Evolutionary conservation across 2,888 invertebrate species (phyloP), one percentile per base, ranked within the genome.

Genomic region (Corbicula japonica): DNA sequence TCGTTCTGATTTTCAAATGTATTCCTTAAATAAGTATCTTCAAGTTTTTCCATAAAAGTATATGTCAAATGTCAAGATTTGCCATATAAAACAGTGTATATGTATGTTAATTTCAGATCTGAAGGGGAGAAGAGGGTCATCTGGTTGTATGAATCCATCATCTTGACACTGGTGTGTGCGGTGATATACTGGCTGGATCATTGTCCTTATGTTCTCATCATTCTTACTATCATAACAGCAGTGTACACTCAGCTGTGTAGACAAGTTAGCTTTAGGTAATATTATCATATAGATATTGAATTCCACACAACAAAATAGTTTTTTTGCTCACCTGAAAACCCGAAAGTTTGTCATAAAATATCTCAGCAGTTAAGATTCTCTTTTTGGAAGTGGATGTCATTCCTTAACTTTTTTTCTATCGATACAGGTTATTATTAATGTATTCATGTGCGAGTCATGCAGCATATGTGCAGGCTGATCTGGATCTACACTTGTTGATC

Each of bases 111-210:
- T 88, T 89, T 56, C 85, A 92, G 92, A 48, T 86, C 76, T 81
- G 87, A 87, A 68, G 73, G 76, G n/a, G 90, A 91, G 80, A 91
- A 91, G 75, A 83, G 85, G 41, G 83, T 66, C 21, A 90, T 92
- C 28, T 92, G 92, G 92, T 72, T 91, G 63, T 87, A 76, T 62
- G 92, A 92, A 75, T 87, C 90, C 2, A 52, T 84, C 5, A 80
- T 87, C 2, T 80, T 92, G 62, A 32, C 84, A 18, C 26, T 80
- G 12, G 56, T 89, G 1, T 86, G 85, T 38, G 8, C 89, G 4
- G 32, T 89, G n/a, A 76, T 92, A n/a, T 90, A 90, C 68, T 26
- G 86, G 18, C 68, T 89, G 6, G 88, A 91, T 68, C 92, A 92
- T 63, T 82, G 84, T 5, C 92, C 92, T 5, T 87, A 88, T 38